Base-by-base conservation (phyloP, 2,888 invertebrate genomes). In the Athalia cordata region DNA sequence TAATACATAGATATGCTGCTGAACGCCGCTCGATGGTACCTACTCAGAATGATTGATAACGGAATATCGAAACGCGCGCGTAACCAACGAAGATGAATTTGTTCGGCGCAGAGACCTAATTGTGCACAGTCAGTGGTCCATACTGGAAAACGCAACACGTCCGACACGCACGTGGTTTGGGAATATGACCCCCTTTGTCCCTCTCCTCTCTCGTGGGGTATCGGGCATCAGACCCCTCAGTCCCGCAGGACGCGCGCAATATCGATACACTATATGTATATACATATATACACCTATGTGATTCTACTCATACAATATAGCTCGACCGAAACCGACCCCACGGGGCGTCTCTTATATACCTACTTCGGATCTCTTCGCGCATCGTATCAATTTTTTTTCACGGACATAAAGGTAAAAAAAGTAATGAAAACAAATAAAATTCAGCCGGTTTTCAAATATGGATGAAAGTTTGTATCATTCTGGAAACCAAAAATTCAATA, bases 51-150 rank as follows among this genome's bases (percentile, higher is more conserved):
- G 87, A 87, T 88, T 87, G 87, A 88, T 87, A 87, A 87, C 87
- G 86, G 87, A 62, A 75, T 75, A 87, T 86, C 85, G 85, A 80
- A 82, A 83, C 84, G 85, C 86, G 84, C 84, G 84, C 83, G 82
- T 80, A 84, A 80, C 83, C 84, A 86, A 87, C 87, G 86, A 87
- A 87, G 87, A 87, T 87, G 86, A 87, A 87, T 87, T 88, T 83
- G 86, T 88, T 87, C 85, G 84, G 84, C 84, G 84, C 83, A 81
- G 84, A 84, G 83, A 80, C 85, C 87, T 87, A 88, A 88, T 88
- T 88, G 87, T 87, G 87, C 87, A 81, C 87, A 86, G 87, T 86
- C 86, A 88, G 87, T 83, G 87, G 74, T 75, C 74, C 74, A 29
- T 50, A 4, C 61, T 11, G n/a, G 67, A 49, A 55, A 68, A 15